Percentiles rank a stretch among this genome's conserved stretches.
phyloP scores from a whole-genome alignment of 2,888 invertebrate genomes.

The Bembecia ichneumoniformis region DNA sequence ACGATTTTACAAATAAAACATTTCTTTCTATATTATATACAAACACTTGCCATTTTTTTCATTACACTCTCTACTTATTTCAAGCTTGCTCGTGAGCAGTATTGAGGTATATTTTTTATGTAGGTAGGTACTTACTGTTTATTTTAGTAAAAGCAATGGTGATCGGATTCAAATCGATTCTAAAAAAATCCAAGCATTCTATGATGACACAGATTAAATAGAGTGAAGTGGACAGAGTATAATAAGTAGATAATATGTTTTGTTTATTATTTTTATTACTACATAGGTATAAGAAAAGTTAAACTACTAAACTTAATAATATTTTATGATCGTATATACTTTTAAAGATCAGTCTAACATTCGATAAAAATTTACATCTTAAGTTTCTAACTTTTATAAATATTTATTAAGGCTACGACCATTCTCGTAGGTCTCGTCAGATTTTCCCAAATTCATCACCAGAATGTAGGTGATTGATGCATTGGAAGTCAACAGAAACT shows the following conservation, averaged over 20 bases:
- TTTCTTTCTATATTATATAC: constrained; percentile 32
- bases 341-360: constrained; percentile 71
- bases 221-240: constrained; percentile 55
- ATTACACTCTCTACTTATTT: constrained; percentile 4
- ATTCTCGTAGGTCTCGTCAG: constrained; percentile 7
- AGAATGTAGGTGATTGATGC: too few species aligned
- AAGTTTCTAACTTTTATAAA: constrained; percentile 33
- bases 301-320: constrained; percentile 50
- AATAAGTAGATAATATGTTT: constrained; percentile 8
- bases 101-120: constrained; percentile 21
- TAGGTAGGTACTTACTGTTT: constrained; percentile 1
- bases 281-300: constrained; percentile 17
- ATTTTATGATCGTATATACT: constrained; percentile 57
- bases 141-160: too few species aligned
- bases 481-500: too few species aligned
- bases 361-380: constrained; percentile 65
- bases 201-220: constrained; percentile 39
- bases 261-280: not conserved
- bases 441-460: not conserved
- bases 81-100: constrained; percentile 41
- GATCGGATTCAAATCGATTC: not conserved
- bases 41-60: constrained; percentile 11
- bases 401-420: constrained; percentile 47
- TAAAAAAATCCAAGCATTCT: constrained; percentile 34
- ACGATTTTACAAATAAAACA: constrained; percentile 62